Evolutionary conservation across 2,888 invertebrate genomes (phyloP).

Genomic region (Chrysotoxum bicinctum): DNA sequence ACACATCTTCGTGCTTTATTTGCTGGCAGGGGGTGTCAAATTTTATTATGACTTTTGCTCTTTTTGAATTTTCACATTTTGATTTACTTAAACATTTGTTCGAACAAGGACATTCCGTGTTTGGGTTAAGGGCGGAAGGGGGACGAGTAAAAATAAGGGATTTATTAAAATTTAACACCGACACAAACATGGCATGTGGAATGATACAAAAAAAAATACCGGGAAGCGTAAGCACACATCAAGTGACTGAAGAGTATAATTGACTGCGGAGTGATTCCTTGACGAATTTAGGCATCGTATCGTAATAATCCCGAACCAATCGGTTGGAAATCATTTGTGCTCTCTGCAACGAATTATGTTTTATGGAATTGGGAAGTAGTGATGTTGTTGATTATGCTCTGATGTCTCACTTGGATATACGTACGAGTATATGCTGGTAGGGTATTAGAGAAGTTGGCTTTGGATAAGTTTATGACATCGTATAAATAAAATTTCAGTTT

Average conservation of each 20-base stretch:
- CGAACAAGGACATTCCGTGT: conserved; percentile 35
- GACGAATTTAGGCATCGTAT: conserved; percentile 54
- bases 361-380: conserved; percentile 22
- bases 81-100: conserved; percentile 16
- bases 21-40: conserved; percentile 39
- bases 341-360: conserved; percentile 44
- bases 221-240: conserved; percentile 19
- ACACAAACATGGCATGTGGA: conserved; percentile 23
- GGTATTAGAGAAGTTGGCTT: neutral
- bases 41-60: conserved; percentile 58
- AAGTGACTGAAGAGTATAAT: conserved; percentile 53
- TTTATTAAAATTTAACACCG: conserved; percentile 10
- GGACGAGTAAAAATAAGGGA: neutral
- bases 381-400: conserved; percentile 24
- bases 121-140: neutral
- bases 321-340: conserved; percentile 43
- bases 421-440: neutral
- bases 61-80: conserved; percentile 61
- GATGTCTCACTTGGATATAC: neutral
- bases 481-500: conserved; percentile 31
- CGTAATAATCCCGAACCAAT: conserved; percentile 51
- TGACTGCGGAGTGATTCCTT: conserved; percentile 53
- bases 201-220: neutral
- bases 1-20: neutral
- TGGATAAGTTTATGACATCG: conserved; percentile 20